Conservation (phyloP, 2,888 invertebrate genomes). For the Erpobdella octoculata region DNA sequence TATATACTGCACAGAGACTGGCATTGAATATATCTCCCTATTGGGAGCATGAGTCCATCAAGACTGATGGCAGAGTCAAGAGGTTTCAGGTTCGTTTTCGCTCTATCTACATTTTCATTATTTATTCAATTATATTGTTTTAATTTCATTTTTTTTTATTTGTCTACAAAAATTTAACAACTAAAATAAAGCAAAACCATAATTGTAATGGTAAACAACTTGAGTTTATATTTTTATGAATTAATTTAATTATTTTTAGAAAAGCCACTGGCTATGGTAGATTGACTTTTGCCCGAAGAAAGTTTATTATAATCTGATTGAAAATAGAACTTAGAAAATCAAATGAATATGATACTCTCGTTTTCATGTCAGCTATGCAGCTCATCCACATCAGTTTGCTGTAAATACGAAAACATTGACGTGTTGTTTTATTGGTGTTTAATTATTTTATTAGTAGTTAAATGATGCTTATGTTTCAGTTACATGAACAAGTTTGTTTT, state of each 20-base stretch:
- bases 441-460: too few relatives aligned
- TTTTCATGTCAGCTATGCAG: too few relatives aligned
- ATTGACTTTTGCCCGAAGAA: background rate
- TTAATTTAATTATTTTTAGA: background rate
- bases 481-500: too few relatives aligned
- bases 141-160: background rate
- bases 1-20: constrained; percentile 43
- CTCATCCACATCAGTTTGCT: too few relatives aligned
- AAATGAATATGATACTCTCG: too few relatives aligned
- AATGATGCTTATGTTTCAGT: too few relatives aligned
- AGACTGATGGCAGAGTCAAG: constrained; percentile 29
- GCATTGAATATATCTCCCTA: constrained; percentile 48
- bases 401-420: too few relatives aligned
- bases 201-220: background rate
- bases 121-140: background rate
- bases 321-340: too few relatives aligned
- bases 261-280: background rate
- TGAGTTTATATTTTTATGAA: background rate
- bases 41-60: constrained; percentile 47
- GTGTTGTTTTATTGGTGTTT: too few relatives aligned
- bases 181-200: background rate
- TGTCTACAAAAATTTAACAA: background rate
- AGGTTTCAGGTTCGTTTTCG: constrained; percentile 33
- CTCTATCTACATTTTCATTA: background rate
- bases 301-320: too few relatives aligned